Evolutionary conservation across 2,888 invertebrate genomes (phyloP).

Genomic region (Cenopis cana): DNA sequence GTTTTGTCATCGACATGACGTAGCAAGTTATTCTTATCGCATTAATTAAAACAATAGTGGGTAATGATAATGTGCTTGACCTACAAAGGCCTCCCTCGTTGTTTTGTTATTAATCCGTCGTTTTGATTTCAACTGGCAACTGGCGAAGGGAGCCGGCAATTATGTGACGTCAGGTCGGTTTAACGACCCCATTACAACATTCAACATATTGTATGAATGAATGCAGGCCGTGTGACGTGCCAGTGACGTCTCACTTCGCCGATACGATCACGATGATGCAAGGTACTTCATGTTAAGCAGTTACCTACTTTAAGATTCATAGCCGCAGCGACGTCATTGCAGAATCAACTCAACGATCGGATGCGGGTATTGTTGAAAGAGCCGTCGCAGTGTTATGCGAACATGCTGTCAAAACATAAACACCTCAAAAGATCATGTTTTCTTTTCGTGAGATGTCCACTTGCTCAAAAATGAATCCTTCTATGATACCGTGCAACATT

Average conservation of each 20-base stretch:
- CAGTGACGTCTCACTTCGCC: conserved; percentile 75
- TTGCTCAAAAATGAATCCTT: neutral
- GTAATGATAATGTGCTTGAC: conserved; percentile 79
- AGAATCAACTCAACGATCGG: neutral
- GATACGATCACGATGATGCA: conserved; percentile 59
- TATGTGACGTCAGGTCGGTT: conserved; percentile 83
- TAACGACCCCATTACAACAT: conserved; percentile 84
- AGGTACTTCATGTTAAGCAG: conserved; percentile 55
- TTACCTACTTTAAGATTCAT: conserved; percentile 26
- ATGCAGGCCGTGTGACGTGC: conserved; percentile 76
- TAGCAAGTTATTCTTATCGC: conserved; percentile 36
- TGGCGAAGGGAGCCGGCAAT: conserved; percentile 82
- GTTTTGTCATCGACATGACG: conserved; percentile 37
- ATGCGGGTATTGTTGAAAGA: neutral
- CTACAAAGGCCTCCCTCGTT: conserved; percentile 78
- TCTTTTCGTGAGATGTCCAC: neutral
- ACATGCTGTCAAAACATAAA: neutral
- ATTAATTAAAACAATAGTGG: conserved; percentile 36
- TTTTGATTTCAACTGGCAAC: conserved; percentile 81
- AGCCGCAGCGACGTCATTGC: conserved; percentile 12
- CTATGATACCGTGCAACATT: conserved; percentile 8
- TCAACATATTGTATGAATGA: conserved; percentile 83
- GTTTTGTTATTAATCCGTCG: conserved; percentile 78
- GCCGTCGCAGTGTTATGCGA: neutral
- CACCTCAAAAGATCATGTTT: neutral